Conservation (phyloP, 2,888 invertebrate genomes). For the Elmis aenea region DNA sequence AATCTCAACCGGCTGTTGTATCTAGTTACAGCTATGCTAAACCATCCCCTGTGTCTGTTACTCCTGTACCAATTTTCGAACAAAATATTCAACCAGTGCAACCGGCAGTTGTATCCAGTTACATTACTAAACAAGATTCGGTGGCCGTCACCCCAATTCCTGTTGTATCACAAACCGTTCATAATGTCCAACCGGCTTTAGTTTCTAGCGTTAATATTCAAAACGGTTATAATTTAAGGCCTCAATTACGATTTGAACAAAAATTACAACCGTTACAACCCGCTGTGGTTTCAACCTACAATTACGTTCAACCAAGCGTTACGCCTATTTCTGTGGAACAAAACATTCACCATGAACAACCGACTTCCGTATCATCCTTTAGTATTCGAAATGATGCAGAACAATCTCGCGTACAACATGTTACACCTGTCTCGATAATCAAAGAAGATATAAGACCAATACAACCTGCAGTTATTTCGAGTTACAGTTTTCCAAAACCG, state of each 20-base stretch:
- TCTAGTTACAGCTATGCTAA: constrained; percentile 3
- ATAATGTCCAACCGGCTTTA: constrained; percentile 1
- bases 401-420: constrained; percentile 1
- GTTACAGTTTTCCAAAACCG: constrained; percentile 1
- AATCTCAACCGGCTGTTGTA: constrained; percentile 1
- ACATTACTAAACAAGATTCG: not conserved
- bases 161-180: not conserved
- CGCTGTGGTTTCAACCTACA: constrained; percentile 34
- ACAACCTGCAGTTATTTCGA: constrained; percentile 5
- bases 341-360: too few relatives aligned
- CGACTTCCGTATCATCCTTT: too few relatives aligned
- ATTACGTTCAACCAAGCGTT: constrained; percentile 31
- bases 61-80: not conserved
- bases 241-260: not conserved
- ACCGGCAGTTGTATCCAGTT: constrained; percentile 4
- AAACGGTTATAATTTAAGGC: too few relatives aligned
- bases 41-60: not conserved
- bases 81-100: constrained; percentile 1
- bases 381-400: not conserved
- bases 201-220: not conserved
- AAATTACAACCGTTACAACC: constrained; percentile 17
- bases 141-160: not conserved
- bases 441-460: not conserved
- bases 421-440: constrained; percentile 1
- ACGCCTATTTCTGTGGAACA: too few relatives aligned